Conservation (phyloP, 2,888 invertebrate species). For the Kryphioiulus occultus region DNA sequence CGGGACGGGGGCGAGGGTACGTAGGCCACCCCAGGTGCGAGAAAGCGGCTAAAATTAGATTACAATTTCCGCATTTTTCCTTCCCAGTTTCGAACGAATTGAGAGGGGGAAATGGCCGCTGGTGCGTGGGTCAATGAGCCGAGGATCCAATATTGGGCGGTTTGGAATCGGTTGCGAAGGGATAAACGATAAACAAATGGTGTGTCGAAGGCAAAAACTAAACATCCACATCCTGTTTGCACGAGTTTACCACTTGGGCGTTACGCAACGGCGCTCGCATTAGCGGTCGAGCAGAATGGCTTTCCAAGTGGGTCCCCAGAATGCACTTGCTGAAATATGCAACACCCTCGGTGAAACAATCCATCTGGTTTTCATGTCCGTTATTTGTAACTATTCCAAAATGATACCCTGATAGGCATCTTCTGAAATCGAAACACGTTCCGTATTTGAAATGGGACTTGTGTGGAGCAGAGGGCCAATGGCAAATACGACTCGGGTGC, state of each 20-base stretch:
- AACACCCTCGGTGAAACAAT: no score
- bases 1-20: background rate
- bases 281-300: background rate
- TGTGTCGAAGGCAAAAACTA: background rate
- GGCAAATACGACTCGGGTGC: no score
- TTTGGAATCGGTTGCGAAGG: background rate
- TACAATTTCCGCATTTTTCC: background rate
- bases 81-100: background rate
- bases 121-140: background rate
- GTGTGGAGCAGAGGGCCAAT: no score
- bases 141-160: background rate
- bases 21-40: background rate
- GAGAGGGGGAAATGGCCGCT: background rate
- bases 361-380: no score
- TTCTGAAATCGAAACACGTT: no score
- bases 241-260: background rate
- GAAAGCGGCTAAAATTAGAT: background rate
- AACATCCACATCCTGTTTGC: constrained; percentile 24
- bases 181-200: background rate
- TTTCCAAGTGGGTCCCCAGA: background rate
- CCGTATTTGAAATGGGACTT: no score
- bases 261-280: background rate
- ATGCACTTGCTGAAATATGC: no score
- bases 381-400: no score
- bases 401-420: no score